phyloP scores from a whole-genome alignment of 2,113 vertebrate species.

The Pica pica region DNA sequence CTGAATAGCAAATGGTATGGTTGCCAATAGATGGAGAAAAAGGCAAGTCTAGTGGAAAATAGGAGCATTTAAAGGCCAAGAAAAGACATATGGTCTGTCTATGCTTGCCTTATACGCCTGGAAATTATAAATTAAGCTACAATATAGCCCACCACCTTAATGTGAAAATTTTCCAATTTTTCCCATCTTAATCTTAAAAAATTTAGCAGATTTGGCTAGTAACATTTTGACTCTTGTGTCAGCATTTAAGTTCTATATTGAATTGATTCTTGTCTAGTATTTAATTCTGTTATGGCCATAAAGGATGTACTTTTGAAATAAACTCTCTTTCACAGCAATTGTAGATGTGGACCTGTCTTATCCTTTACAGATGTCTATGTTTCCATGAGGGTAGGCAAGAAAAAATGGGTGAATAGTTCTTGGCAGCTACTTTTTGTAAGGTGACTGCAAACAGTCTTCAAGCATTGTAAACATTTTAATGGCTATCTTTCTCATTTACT shows the following conservation, averaged over 20 bases:
- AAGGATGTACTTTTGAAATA: not conserved
- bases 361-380: conserved; percentile 35
- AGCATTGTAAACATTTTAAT: not conserved
- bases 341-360: conserved; percentile 28
- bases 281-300: not conserved
- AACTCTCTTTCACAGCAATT: not conserved
- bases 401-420: conserved; percentile 18
- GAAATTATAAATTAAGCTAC: conserved; percentile 65
- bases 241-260: not conserved
- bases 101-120: conserved; percentile 61
- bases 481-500: not conserved
- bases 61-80: conserved; percentile 68
- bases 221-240: not conserved
- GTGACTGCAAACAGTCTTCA: not conserved
- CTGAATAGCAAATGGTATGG: conserved; percentile 66
- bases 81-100: conserved; percentile 67
- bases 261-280: not conserved
- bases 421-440: not conserved
- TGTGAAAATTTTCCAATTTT: conserved; percentile 21
- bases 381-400: conserved; percentile 12
- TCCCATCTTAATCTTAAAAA: not conserved
- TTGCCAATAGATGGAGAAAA: conserved; percentile 67
- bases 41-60: conserved; percentile 71
- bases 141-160: conserved; percentile 51
- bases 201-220: not conserved